Percentiles rank a stretch among this genome's conserved stretches.
Conservation (phyloP, 2,113 vertebrate species). For the Nibea albiflora region DNA sequence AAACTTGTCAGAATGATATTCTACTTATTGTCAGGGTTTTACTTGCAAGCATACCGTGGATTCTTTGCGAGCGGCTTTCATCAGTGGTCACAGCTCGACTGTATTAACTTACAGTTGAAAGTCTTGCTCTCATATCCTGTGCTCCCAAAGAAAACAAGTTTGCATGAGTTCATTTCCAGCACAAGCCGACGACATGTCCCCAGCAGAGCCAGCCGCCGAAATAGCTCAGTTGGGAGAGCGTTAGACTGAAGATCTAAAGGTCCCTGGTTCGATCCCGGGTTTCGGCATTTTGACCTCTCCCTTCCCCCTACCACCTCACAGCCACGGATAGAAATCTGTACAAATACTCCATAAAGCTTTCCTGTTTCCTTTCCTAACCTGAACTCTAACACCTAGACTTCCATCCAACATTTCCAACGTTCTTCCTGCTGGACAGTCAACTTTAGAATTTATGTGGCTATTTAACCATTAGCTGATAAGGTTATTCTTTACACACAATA, state of each 20-base stretch:
- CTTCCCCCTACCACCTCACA: accelerated
- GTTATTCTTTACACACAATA: background rate
- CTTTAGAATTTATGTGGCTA: background rate
- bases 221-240: conserved; percentile 69
- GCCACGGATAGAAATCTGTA: no score
- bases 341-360: background rate
- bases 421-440: background rate
- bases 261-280: conserved; percentile 67
- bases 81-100: conserved; percentile 29
- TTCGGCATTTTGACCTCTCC: conserved; percentile 56
- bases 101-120: conserved; percentile 29
- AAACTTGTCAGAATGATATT: conserved; percentile 6
- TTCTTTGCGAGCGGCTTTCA: conserved; percentile 55
- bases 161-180: background rate
- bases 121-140: conserved; percentile 43
- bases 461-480: background rate
- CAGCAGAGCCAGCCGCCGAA: accelerated
- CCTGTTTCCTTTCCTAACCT: background rate
- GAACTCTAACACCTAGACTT: background rate
- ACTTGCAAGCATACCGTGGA: conserved; percentile 62
- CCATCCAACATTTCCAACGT: background rate
- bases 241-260: conserved; percentile 70
- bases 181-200: accelerated
- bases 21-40: conserved; percentile 22
- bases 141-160: conserved; percentile 41